Evolutionary conservation across 2,888 invertebrate species (phyloP).

Genomic region (Cosmopolites sordidus): DNA sequence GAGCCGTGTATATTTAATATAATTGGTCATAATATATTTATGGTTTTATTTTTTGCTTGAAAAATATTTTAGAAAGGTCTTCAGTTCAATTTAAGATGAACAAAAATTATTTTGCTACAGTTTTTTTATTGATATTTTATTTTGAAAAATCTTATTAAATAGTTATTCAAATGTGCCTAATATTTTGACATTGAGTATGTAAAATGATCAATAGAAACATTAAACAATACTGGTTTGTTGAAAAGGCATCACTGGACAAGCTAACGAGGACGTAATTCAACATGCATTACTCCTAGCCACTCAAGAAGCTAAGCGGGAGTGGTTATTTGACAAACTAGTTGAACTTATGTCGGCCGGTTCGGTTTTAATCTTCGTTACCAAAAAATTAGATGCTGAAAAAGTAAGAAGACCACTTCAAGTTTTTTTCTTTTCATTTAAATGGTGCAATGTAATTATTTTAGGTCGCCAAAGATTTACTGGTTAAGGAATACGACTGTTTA

Average conservation of each 20-base stretch:
- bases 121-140: slow-evolving; percentile 97
- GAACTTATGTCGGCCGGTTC: slow-evolving; percentile 89
- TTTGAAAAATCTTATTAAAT: too few relatives aligned
- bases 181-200: slow-evolving; percentile 95
- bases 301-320: slow-evolving; percentile 87
- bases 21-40: too few relatives aligned
- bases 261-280: slow-evolving; percentile 91
- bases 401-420: slow-evolving; percentile 50
- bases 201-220: slow-evolving; percentile 30
- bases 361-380: slow-evolving; percentile 94
- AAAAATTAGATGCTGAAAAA: slow-evolving; percentile 94
- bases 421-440: background rate
- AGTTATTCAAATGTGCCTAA: too few relatives aligned
- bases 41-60: too few relatives aligned
- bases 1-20: too few relatives aligned
- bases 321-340: slow-evolving; percentile 82
- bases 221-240: too few relatives aligned
- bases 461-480: slow-evolving; percentile 61
- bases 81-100: slow-evolving; percentile 89
- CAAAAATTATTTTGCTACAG: slow-evolving; percentile 88
- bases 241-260: slow-evolving; percentile 82
- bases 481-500: slow-evolving; percentile 81
- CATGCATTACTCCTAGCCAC: slow-evolving; percentile 76
- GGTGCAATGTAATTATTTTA: slow-evolving; percentile 18
- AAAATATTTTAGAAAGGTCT: too few relatives aligned